Evolutionary conservation across 2,888 invertebrate species (phyloP).

Genomic region (Lithophane semibrunnea): DNA sequence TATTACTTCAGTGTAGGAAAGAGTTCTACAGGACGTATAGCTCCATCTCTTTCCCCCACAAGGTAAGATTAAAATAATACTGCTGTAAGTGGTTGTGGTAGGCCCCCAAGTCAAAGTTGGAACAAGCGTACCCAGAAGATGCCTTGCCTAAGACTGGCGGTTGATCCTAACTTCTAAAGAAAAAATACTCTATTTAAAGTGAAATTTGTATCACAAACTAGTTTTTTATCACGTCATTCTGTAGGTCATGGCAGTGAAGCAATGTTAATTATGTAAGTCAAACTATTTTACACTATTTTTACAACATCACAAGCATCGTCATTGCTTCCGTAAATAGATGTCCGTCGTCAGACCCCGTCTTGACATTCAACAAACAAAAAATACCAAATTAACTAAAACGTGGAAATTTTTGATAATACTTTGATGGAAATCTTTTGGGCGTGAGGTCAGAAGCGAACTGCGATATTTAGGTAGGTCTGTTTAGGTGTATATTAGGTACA

Average conservation of each 20-base stretch:
- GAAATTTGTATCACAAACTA: constrained; percentile 32
- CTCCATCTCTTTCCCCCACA: no score
- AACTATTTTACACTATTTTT: constrained; percentile 25
- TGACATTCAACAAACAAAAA: constrained; percentile 42
- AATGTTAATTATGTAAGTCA: constrained; percentile 38
- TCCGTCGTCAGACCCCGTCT: constrained; percentile 15
- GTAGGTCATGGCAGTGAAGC: constrained; percentile 28
- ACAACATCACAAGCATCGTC: constrained; percentile 29
- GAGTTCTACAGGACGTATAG: no score
- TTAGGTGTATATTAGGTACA: no score
- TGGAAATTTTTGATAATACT: constrained; percentile 14
- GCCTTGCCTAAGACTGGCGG: not conserved
- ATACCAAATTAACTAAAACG: not conserved
- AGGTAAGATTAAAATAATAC: no score
- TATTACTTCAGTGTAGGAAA: no score
- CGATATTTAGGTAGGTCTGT: no score
- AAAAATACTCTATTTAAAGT: not conserved
- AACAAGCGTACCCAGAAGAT: not conserved
- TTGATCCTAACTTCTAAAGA: not conserved
- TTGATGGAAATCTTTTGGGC: not conserved
- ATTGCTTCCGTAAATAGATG: constrained; percentile 47
- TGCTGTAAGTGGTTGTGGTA: no score
- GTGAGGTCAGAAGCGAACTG: not conserved
- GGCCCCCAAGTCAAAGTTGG: not conserved
- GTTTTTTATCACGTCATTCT: constrained; percentile 22